Base-by-base conservation (phyloP, 1,140 invertebrate genomes). In the Danaus plexippus region DNA sequence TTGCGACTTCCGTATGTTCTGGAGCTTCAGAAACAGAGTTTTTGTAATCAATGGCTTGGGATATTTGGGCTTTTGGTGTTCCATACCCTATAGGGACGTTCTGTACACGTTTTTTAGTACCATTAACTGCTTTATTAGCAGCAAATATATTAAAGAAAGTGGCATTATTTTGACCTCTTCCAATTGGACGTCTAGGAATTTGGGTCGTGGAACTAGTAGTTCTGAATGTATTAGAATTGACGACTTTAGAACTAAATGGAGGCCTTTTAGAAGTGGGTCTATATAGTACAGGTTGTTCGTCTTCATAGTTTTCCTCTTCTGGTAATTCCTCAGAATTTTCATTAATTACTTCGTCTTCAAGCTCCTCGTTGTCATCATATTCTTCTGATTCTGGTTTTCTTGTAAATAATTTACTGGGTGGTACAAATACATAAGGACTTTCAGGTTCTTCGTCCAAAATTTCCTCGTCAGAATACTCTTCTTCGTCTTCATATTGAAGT, bases 401-500 rank as follows among this genome's bases (percentile, higher is more conserved):
- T 9, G 77, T 82, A 59, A 83, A 88, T 18, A 88, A 49, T 71
- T 87, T 71, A 63, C 70, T 80, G 32, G 71, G 62, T 42, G 87
- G 87, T 46, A 88, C 85, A 58, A 88, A 80, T 9, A 83, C 82
- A 40, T 88, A 85, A 59, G 85, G 78, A 66, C 83, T 82, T 59
- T 88, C 82, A 12, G 81, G 75, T 66, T 89, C 87, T 57, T 87
- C 82, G 52, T 86, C 87, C 1, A 87, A 63, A 54, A 87, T 68
- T 52, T 88, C 84, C 64, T 88, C 88, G 32, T 89, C 85, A 12
- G 79, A 74, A 55, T 87, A 82, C 66, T 87, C 82, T 58, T 85
- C 80, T 46, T 85, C 79, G 11, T 89, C 87, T 54, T 80, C 78
- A 63, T 76, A 63, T 59, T 54, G 55, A 69, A 52, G 55, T 61